A percentile compares a stretch with the other conserved stretches of the same genome.
These are phyloP conservation scores for Chunga burmeisteri DNA, from an alignment of 2,113 vertebrate genomes.

Conservation along the genomic window DNA sequence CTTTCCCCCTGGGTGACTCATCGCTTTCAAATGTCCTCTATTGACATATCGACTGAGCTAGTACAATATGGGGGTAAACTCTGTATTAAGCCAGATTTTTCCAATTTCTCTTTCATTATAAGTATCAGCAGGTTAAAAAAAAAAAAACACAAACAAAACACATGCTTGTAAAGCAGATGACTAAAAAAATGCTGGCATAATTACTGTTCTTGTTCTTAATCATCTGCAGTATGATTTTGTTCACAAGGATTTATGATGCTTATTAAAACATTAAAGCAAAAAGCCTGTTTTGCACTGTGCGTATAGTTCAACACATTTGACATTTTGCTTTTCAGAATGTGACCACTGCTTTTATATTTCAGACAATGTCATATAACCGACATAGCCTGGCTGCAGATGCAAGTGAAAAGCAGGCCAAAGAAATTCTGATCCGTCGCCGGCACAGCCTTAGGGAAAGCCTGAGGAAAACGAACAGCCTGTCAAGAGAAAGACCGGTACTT, in stretches of 20 bases:
- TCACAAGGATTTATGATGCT: neutral
- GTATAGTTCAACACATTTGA: neutral
- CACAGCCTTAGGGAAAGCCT: slow-evolving; percentile 88
- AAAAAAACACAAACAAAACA: neutral
- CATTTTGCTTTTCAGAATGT: neutral
- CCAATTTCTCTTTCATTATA: neutral
- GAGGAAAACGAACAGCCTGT: slow-evolving; percentile 79
- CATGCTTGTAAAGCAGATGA: neutral
- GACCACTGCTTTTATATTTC: slow-evolving; percentile 28
- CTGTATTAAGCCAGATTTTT: neutral
- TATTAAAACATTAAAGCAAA: neutral
- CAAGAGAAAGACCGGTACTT: slow-evolving; percentile 76
- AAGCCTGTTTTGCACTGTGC: neutral
- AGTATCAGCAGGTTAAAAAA: neutral
- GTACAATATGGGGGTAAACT: neutral
- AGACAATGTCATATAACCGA: slow-evolving; percentile 91
- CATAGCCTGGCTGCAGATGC: slow-evolving; percentile 83
- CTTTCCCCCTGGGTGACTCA: neutral
- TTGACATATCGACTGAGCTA: neutral
- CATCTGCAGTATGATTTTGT: neutral
- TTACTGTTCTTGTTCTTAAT: neutral
- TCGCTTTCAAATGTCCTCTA: neutral
- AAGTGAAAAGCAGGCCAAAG: slow-evolving; percentile 82
- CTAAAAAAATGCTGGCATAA: neutral
- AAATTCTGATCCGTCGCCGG: slow-evolving; percentile 92